These are phyloP conservation scores for Caenorhabditis japonica DNA, from an alignment of 2,888 invertebrate genomes.

Conservation along the genomic window DNA sequence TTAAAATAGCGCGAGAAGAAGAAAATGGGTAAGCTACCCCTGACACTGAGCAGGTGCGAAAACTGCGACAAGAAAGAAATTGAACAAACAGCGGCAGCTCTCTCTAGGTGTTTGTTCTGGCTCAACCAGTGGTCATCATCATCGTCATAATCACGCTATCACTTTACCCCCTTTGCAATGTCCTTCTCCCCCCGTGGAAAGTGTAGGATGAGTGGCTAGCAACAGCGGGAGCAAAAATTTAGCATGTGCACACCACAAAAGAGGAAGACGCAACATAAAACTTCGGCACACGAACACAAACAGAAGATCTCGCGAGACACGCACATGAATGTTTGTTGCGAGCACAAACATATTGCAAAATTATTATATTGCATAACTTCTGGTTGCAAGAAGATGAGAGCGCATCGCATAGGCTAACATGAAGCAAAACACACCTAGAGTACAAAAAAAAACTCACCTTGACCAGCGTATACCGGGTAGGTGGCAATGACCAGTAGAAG, in stretches of 20 bases:
- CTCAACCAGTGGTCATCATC: constrained; percentile 42
- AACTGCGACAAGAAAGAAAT: constrained; percentile 53
- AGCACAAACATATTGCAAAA: constrained; percentile 38
- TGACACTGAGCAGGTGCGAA: constrained; percentile 49
- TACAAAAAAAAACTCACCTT: constrained; percentile 29
- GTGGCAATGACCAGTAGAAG: constrained; percentile 35
- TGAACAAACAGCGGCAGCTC: constrained; percentile 38
- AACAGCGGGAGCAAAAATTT: constrained; percentile 13
- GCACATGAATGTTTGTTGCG: constrained; percentile 45
- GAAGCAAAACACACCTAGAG: not conserved
- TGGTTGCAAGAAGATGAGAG: not conserved
- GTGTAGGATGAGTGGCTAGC: not conserved
- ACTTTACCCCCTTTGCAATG: not conserved
- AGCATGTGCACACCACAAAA: not conserved
- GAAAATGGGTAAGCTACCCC: constrained; percentile 38
- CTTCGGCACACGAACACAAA: constrained; percentile 39
- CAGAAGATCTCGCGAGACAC: constrained; percentile 25
- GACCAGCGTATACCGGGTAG: constrained; percentile 35
- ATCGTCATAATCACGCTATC: constrained; percentile 13
- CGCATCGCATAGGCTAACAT: not conserved
- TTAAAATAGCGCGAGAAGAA: not conserved
- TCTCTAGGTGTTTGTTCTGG: constrained; percentile 26
- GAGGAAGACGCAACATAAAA: constrained; percentile 38
- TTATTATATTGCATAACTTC: constrained; percentile 23
- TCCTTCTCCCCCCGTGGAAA: too few species aligned